phyloP scores from a whole-genome alignment of 92 coral and sea anemone species.

The Bergia puertoricense region DNA sequence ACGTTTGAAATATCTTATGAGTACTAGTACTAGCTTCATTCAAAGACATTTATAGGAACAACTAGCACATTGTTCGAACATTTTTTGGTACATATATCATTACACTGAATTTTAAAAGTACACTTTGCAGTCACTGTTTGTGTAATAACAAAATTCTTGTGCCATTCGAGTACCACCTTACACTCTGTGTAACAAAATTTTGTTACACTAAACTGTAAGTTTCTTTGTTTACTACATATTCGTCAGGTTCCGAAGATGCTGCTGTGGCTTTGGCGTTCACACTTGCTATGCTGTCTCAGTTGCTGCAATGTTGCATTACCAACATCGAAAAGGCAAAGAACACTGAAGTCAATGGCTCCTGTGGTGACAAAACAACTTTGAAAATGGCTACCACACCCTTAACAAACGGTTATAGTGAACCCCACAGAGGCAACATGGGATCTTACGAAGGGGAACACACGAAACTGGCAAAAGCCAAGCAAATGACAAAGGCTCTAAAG shows the following conservation, averaged over 20 bases:
- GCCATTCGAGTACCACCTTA: too few relatives aligned
- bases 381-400: constrained; percentile 29
- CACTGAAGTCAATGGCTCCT: constrained; percentile 30
- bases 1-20: too few relatives aligned
- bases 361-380: constrained; percentile 22
- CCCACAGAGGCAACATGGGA: constrained; percentile 8
- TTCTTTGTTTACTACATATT: background rate
- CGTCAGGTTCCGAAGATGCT: constrained; percentile 75
- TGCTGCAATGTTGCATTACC: constrained; percentile 75
- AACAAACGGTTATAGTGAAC: constrained; percentile 50
- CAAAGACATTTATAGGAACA: too few relatives aligned
- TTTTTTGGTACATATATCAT: too few relatives aligned
- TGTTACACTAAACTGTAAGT: background rate
- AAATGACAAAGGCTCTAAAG: constrained; percentile 72
- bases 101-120: too few relatives aligned
- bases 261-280: constrained; percentile 79
- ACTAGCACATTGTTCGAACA: too few relatives aligned
- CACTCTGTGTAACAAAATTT: too few relatives aligned
- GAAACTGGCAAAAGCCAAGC: constrained; percentile 63
- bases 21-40: too few relatives aligned
- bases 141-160: too few relatives aligned
- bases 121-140: too few relatives aligned
- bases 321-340: constrained; percentile 61
- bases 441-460: constrained; percentile 48
- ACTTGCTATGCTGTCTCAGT: constrained; percentile 77